These are phyloP conservation scores for Galagoides demidoff DNA, from an alignment of 2,797 vertebrate species.

Conservation along the genomic window DNA sequence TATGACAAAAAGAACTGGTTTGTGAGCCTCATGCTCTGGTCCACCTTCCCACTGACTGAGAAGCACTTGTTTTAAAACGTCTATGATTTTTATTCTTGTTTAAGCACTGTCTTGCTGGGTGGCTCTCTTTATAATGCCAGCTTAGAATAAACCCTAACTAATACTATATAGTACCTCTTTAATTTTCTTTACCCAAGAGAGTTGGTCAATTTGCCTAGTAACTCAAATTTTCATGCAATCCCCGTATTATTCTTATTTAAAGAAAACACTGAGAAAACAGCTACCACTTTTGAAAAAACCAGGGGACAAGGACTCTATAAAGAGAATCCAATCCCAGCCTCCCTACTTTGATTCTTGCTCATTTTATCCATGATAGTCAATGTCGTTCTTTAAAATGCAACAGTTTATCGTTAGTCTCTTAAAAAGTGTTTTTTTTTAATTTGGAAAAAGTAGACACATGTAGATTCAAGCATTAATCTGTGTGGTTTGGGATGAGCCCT, in stretches of 20 bases:
- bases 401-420: background rate
- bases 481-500: background rate
- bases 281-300: background rate
- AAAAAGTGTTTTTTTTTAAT: background rate
- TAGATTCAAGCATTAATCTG: background rate
- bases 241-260: background rate
- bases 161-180: background rate
- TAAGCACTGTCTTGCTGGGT: background rate
- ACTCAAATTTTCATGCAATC: background rate
- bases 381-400: background rate
- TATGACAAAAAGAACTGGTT: background rate
- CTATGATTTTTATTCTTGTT: constrained; percentile 9
- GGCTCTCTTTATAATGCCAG: constrained; percentile 32
- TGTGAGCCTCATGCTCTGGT: background rate
- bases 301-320: background rate
- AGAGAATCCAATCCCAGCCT: background rate
- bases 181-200: constrained; percentile 47
- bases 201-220: background rate
- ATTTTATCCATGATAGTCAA: background rate
- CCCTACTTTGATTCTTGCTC: background rate
- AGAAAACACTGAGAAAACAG: constrained; percentile 16
- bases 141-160: constrained; percentile 38
- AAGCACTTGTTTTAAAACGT: background rate
- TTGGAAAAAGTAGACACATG: background rate
- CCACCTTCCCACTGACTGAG: background rate